phyloP scores from a whole-genome alignment of 2,797 vertebrate genomes.

The Coreius guichenoti region DNA sequence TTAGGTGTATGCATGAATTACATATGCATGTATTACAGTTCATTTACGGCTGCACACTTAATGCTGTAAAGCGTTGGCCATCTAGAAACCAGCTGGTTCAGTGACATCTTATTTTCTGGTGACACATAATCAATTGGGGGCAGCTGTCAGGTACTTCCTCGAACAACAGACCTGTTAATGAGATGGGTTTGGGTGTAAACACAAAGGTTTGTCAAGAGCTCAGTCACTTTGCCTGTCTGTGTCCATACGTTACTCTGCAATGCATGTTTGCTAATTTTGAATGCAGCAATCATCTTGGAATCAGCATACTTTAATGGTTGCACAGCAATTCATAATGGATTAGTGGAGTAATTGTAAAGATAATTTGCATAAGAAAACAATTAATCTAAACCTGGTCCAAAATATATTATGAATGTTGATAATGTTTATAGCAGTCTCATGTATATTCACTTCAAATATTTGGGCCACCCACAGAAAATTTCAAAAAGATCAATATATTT shows the following conservation, averaged over 20 bases:
- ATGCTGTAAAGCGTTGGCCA: background rate
- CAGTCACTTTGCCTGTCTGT: slow-evolving; percentile 7
- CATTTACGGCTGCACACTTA: background rate
- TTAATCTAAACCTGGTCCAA: background rate
- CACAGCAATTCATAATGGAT: background rate
- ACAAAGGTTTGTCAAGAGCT: background rate
- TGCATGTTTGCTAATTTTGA: slow-evolving; percentile 1
- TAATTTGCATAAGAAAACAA: too few relatives aligned
- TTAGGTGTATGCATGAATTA: background rate
- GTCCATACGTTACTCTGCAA: background rate
- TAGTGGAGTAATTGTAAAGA: background rate
- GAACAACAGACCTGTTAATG: background rate
- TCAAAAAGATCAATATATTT: too few relatives aligned
- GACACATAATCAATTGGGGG: background rate
- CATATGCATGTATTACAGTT: background rate
- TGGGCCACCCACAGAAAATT: background rate
- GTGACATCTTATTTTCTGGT: background rate
- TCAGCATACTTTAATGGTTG: background rate
- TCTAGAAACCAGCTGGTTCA: background rate
- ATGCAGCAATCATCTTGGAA: slow-evolving; percentile 5
- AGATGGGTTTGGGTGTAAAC: background rate
- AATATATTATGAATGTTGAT: background rate
- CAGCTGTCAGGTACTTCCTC: background rate
- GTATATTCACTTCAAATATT: background rate
- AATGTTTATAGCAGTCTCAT: background rate